Conservation (phyloP, 2,888 invertebrate species). For the Leptopterna dolabrata region DNA sequence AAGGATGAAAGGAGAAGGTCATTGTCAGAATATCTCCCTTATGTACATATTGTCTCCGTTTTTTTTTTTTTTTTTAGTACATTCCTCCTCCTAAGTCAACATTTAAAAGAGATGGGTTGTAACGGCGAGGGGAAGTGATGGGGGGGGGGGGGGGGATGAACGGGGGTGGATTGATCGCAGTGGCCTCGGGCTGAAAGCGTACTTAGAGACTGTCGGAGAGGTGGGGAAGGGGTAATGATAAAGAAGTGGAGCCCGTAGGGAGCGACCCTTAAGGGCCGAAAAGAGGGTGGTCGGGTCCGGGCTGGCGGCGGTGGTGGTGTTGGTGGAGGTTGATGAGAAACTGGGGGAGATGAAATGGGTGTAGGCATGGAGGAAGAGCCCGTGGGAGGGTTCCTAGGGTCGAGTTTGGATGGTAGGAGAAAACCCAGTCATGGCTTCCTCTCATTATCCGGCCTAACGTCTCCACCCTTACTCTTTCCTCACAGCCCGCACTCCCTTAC, state of each 20-base stretch:
- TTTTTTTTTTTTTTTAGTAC: not conserved
- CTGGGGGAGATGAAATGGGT: not conserved
- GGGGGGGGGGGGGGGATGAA: no score
- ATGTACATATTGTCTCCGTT: not conserved
- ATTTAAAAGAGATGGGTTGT: not conserved
- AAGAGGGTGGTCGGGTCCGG: not conserved
- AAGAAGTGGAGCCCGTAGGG: conserved; percentile 24
- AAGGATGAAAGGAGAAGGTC: not conserved
- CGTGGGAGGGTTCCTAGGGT: not conserved
- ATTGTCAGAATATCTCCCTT: not conserved
- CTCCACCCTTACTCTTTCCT: not conserved
- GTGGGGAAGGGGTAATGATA: not conserved
- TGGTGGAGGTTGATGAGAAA: not conserved
- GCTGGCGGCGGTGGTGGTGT: not conserved
- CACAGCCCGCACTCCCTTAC: not conserved
- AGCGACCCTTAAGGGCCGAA: conserved; percentile 7
- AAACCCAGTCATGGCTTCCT: conserved; percentile 28
- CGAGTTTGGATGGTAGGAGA: conserved; percentile 19
- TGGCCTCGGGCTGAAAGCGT: not conserved
- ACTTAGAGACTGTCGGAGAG: not conserved
- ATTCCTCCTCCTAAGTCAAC: not conserved
- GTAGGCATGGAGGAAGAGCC: not conserved
- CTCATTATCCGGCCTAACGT: conserved; percentile 26
- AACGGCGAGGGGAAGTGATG: no score
- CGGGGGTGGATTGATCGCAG: not conserved